phyloP scores from a whole-genome alignment of 2,113 vertebrate species.

The Hylia prasina region DNA sequence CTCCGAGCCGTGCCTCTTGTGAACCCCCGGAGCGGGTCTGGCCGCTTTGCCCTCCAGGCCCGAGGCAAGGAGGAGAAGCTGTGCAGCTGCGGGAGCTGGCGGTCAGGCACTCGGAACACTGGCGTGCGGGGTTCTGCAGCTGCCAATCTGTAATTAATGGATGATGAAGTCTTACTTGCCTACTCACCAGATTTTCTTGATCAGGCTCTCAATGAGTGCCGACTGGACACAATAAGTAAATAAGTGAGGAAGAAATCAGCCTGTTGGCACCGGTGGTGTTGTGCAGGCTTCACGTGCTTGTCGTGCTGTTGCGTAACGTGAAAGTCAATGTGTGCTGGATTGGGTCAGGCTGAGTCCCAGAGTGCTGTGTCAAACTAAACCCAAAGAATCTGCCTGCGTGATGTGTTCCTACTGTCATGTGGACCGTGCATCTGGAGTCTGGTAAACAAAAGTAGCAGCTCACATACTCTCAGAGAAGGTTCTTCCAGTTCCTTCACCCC shows the following conservation, averaged over 20 bases:
- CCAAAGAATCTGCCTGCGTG: rapidly evolving
- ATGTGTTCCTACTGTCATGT: rapidly evolving
- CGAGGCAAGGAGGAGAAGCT: rapidly evolving
- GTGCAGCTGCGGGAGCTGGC: not conserved
- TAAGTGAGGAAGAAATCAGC: not conserved
- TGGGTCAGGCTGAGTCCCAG: rapidly evolving
- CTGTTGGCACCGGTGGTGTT: rapidly evolving
- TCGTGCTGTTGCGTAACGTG: rapidly evolving
- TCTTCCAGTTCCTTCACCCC: not conserved
- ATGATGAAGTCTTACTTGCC: not conserved
- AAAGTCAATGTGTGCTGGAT: rapidly evolving
- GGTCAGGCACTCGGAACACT: not conserved
- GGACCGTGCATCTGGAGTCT: not conserved
- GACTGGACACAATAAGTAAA: not conserved
- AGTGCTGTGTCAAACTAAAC: rapidly evolving
- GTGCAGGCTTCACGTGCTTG: not conserved
- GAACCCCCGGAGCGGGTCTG: not conserved
- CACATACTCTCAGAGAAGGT: rapidly evolving
- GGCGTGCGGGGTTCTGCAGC: not conserved
- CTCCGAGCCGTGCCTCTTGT: not conserved
- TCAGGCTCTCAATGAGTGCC: not conserved
- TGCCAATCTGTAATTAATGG: not conserved
- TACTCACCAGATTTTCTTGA: not conserved
- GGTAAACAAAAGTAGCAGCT: not conserved
- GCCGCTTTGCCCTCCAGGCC: not conserved